Evolutionary conservation across 1,140 invertebrate genomes (phyloP), one percentile per base, ranked within the genome.

Genomic region (Telenomus remus): DNA sequence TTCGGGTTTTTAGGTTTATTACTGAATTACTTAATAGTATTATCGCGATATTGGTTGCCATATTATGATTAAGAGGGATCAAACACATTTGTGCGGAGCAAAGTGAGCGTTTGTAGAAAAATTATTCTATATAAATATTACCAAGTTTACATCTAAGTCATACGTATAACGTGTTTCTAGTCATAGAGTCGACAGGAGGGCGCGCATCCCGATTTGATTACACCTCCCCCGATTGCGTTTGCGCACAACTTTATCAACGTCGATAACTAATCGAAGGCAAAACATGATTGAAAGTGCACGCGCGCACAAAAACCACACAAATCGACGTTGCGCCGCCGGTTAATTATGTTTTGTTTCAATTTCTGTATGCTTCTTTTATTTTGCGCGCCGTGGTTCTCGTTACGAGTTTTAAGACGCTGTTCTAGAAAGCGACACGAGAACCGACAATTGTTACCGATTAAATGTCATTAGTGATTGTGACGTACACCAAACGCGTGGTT

Each of bases 141-240:
- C n/a, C n/a, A 35, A 78, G 78, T 78, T 65, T 76, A 78, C 59
- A 78, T 57, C 72, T 84, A 83, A 84, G 79, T 84, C 83, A 80
- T 83, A 84, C 75, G 60, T 80, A 83, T 80, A 80, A 80, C 78
- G 82, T 81, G 80, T 84, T 81, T 84, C 84, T 85, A 85, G 83
- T 84, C 83, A 85, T 77, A 81, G 81, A 82, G 76, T 70, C 74
- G 57, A 82, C 78, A 78, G 73, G 43, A 64, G 34, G 50, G 46
- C 8, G 56, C 60, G 69, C 76, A 64, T 65, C 46, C 44, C 47
- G 46, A 72, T 72, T 72, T 54, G 37, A 59, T 13, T 55, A 68
- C 63, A 71, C 66, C 42, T 60, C 44, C 9, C 63, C 14, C 43
- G 53, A 64, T 48, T 61, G 60, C 64, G 56, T 72, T 39, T 75